phyloP scores from a whole-genome alignment of 2,113 vertebrate genomes.

The Piprites chloris region DNA sequence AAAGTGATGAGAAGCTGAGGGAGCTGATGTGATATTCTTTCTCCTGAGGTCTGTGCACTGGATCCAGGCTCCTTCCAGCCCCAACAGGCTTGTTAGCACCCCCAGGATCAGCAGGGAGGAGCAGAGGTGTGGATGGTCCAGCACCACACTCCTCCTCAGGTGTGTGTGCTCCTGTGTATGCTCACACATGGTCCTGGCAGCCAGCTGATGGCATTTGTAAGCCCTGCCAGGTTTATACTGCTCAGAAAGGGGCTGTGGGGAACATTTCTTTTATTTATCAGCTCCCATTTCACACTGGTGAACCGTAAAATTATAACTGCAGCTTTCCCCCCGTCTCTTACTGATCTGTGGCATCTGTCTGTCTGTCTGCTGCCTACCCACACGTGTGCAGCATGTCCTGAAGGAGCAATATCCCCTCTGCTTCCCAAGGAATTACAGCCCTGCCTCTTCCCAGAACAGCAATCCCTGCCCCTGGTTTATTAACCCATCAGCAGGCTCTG shows the following conservation, averaged over 20 bases:
- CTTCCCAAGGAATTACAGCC: neutral
- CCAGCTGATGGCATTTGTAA: neutral
- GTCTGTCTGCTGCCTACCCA: neutral
- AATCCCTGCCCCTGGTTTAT: neutral
- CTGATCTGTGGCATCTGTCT: neutral
- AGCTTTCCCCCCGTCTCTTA: neutral
- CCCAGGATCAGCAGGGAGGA: neutral
- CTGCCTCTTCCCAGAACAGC: neutral
- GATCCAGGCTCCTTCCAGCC: neutral
- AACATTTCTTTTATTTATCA: conserved; percentile 4
- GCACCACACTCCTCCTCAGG: fast-evolving
- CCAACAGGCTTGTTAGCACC: fast-evolving
- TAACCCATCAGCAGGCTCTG: neutral
- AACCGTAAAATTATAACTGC: conserved; percentile 57
- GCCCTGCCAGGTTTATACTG: neutral
- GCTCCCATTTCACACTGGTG: conserved; percentile 38
- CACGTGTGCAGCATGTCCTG: neutral
- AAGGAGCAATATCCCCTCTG: neutral
- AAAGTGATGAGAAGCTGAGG: neutral
- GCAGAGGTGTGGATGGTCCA: neutral
- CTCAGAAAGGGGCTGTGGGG: neutral
- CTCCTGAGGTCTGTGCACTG: neutral
- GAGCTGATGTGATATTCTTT: neutral
- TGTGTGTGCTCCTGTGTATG: neutral
- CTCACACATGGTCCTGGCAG: neutral